Base-by-base conservation (phyloP, 2,888 invertebrate genomes). In the Drosophila neonasuta region DNA sequence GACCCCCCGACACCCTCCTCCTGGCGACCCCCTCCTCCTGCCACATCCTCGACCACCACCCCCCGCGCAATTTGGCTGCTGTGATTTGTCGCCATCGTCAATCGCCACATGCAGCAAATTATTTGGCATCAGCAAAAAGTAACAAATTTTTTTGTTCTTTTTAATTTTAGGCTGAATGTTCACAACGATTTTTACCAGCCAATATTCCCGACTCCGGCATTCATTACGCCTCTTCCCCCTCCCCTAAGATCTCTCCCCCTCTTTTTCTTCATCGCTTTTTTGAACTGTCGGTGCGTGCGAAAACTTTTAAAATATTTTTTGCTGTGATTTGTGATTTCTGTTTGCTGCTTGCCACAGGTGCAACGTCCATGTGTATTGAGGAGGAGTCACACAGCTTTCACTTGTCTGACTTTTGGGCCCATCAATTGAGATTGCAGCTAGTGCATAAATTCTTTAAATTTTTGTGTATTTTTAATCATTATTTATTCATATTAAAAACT, bases 21-120 rank as follows among this genome's bases (percentile, higher is more conserved):
- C 20, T 4, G 20, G 20, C 4, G 20, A 20, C 20, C 4, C 10
- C 2, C 58, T 9, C n/a, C 6, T 6, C 13, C 50, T n/a, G 2
- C 7, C 15, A 24, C 20, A 15, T 11, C 7, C 24, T 11, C 29
- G 6, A 11, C 32, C n/a, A 45, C 10, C n/a, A 45, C 10, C 24
- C 24, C 41, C n/a, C 44, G 10, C 36, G 13, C 46, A 39, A 45
- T 20, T 36, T 36, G 36, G 39, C 76, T 48, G 60, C 73, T 52
- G 69, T 79, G 77, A 76, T 79, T 77, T 74, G 77, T 62, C 61
- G 77, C 68, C 66, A 71, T 63, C 71, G 55, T 50, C 71, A 77
- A 60, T 58, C 63, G 74, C 54, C 80, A 75, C 77, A 77, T 85
- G 75, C 80, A 80, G 66, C 75, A 80, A 81, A 84, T 81, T 80